These are phyloP conservation scores for Agapostemon virescens DNA, from an alignment of 2,888 invertebrate species.

Conservation along the genomic window DNA sequence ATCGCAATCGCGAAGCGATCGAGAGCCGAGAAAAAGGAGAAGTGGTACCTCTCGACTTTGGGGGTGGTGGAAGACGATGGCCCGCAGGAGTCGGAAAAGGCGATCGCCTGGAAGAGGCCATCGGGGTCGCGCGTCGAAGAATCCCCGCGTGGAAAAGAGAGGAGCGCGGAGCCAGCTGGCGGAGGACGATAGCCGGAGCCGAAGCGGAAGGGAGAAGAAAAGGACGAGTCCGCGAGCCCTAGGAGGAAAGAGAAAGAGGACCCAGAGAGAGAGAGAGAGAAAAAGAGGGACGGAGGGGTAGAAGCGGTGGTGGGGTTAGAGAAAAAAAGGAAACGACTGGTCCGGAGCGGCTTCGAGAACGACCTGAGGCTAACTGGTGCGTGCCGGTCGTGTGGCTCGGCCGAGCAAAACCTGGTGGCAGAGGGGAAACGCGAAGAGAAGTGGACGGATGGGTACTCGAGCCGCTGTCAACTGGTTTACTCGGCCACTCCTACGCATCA, in stretches of 20 bases:
- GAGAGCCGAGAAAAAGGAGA: too few species aligned
- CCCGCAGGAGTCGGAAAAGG: too few species aligned
- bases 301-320: background rate
- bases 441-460: constrained; percentile 56
- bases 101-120: constrained; percentile 17
- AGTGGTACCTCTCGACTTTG: too few species aligned
- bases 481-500: constrained; percentile 73
- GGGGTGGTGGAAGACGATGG: too few species aligned
- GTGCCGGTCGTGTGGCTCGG: constrained; percentile 67
- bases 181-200: constrained; percentile 6
- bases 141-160: constrained; percentile 19
- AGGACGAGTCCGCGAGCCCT: background rate
- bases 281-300: background rate
- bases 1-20: too few species aligned
- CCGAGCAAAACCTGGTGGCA: constrained; percentile 47
- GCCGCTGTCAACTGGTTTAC: constrained; percentile 67
- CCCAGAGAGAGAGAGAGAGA: background rate
- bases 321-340: constrained; percentile 47
- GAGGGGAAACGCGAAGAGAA: constrained; percentile 52
- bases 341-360: constrained; percentile 55
- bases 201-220: constrained; percentile 15
- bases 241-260: background rate
- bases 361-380: constrained; percentile 66
- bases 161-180: constrained; percentile 1
- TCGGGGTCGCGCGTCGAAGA: constrained; percentile 37